phyloP scores from a whole-genome alignment of 1,140 invertebrate species.

The Drosophila lacertosa region DNA sequence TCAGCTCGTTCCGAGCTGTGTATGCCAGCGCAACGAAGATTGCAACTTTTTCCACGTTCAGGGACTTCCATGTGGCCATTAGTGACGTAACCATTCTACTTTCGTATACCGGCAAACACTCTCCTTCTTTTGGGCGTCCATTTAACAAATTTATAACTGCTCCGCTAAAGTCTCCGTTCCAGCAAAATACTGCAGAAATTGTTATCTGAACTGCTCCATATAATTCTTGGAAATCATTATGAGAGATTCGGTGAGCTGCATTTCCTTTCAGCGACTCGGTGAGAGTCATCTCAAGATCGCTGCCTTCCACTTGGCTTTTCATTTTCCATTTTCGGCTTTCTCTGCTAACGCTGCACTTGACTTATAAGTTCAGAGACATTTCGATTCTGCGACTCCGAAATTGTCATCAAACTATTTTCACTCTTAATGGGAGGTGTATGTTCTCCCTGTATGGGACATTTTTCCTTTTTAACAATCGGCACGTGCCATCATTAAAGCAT shows the following conservation, averaged over 20 bases:
- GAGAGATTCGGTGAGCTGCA: conserved; percentile 8
- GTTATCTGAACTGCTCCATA: conserved; percentile 17
- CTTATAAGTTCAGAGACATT: no score
- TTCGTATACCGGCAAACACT: conserved; percentile 4
- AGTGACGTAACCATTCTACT: no score
- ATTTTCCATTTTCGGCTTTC: no score
- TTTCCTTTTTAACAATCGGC: no score
- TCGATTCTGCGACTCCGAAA: no score
- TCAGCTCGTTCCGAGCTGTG: conserved; percentile 9
- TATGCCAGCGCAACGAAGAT: conserved; percentile 10
- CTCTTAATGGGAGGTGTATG: no score
- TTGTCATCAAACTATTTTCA: no score
- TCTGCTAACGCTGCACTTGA: no score
- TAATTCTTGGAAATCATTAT: no score
- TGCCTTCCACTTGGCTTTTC: conserved; percentile 11
- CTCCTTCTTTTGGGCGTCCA: not conserved
- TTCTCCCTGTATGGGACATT: no score
- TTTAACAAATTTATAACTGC: conserved; percentile 6
- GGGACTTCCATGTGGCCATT: conserved; percentile 7
- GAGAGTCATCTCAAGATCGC: conserved; percentile 15
- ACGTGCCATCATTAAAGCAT: no score
- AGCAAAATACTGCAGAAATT: conserved; percentile 19
- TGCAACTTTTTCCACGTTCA: conserved; percentile 10
- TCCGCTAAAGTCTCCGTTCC: conserved; percentile 9
- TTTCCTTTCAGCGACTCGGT: conserved; percentile 8